Base-by-base conservation (phyloP, 2,113 vertebrate genomes). In the Microcebus griseorufus region DNA sequence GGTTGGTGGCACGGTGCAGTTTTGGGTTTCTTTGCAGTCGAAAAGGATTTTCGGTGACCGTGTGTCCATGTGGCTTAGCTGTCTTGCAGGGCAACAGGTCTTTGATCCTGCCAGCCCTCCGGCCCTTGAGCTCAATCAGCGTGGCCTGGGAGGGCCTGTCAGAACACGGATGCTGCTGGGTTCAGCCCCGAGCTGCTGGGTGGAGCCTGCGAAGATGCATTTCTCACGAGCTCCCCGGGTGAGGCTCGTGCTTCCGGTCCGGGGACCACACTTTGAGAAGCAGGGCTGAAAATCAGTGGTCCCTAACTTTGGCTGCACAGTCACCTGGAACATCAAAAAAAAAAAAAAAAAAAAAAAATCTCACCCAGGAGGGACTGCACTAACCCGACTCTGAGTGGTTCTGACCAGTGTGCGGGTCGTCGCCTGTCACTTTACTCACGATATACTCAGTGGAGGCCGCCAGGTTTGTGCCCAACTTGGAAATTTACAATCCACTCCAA, bases 371-470 rank as follows among this genome's bases (percentile, higher is more conserved):
- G 55, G 20, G 55, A 22, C 55, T 58, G 18, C 55, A 22, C 8
- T 22, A 58, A 22, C 20, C 55, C 1, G 9, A 9, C 84, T 75
- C 51, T 55, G 53, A 14, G 27, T 6, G 6, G 27, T 73, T 73
- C 69, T 79, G 22, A 39, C 4, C 45, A 45, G 16, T 0, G 16
- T 10, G 20, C 0, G 0, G 29, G 37, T 17, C 23, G 0, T 18
- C 0, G 0, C 16, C 16, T 62, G 37, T 23, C 80, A 11, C 16
- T 14, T 37, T 17, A 3, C 32, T 85, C 34, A 6, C 0, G 1
- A 22, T 11, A 22, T 55, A 3, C 51, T 39, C 58, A 29, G 62
- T 34, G 4, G 51, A 73, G 64, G 2, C 4, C 6, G 13, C n/a
- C 0, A 1, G 27, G 3, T 51, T 73, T 20, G 62, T 3, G 7